Evolutionary conservation across 2,113 vertebrate genomes (phyloP).

Genomic region (Carassius carassius): DNA sequence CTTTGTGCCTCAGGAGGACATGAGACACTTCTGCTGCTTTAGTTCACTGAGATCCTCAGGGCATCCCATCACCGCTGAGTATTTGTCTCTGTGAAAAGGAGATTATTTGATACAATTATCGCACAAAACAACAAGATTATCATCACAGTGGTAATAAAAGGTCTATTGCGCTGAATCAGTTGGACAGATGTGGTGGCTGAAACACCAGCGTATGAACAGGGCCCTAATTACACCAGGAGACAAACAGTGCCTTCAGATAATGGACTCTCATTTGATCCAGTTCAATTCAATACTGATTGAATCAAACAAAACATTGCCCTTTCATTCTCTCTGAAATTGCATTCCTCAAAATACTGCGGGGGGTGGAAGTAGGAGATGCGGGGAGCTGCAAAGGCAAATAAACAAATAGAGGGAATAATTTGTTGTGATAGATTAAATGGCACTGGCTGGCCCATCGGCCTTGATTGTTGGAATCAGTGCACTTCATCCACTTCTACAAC

Average conservation of each 20-base stretch:
- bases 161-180: slow-evolving; percentile 35
- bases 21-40: slow-evolving; percentile 11
- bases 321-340: slow-evolving; percentile 58
- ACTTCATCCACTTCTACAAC: slow-evolving; percentile 57
- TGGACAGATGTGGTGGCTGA: slow-evolving; percentile 46
- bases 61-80: neutral
- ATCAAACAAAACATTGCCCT: slow-evolving; percentile 67
- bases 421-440: slow-evolving; percentile 65
- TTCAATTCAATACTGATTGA: slow-evolving; percentile 66
- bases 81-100: slow-evolving; percentile 34
- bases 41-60: neutral
- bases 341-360: slow-evolving; percentile 55
- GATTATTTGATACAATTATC: slow-evolving; percentile 39
- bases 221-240: slow-evolving; percentile 60
- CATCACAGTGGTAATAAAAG: slow-evolving; percentile 47
- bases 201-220: slow-evolving; percentile 63
- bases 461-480: slow-evolving; percentile 55
- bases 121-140: slow-evolving; percentile 47
- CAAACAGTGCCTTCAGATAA: slow-evolving; percentile 62
- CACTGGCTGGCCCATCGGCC: slow-evolving; percentile 40
- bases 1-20: slow-evolving; percentile 25
- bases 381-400: slow-evolving; percentile 57
- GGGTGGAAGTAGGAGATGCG: slow-evolving; percentile 28
- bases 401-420: slow-evolving; percentile 63
- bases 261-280: slow-evolving; percentile 53